Evolutionary conservation across 2,888 invertebrate species (phyloP), one percentile per base, ranked within the genome.

Genomic region (Drosophila atroscutellata): DNA sequence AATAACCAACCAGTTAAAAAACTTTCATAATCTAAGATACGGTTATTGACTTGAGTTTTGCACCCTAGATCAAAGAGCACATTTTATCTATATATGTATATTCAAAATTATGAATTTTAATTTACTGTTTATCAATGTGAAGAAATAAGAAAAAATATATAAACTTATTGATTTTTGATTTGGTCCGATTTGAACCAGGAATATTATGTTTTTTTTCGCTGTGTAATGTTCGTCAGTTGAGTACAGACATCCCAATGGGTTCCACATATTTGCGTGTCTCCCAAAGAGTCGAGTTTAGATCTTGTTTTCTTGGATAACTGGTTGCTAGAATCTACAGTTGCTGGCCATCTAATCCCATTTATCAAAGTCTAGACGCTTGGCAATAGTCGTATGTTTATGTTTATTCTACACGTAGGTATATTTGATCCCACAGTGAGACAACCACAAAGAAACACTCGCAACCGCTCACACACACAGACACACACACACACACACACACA

Each of bases 281-380:
- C 47, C n/a, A 20, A 28, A 50, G 37, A 49, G 49, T 24, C 49
- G 39, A 28, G 49, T 30, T 45, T 24, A 45, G 54, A 18, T 28
- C 47, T 36, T 36, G 54, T 26, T 54, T 50, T 67, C 45, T n/a
- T 26, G 62, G 36, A 34, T 37, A 69, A 75, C 80, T 80, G 77
- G 72, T 72, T 68, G 49, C 49, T 39, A 58, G 55, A 54, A 47
- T 66, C 71, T 61, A 77, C 70, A 65, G 59, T 66, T 77, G 58
- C 20, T 11, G 51, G 70, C 54, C 69, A 65, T 58, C 58, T 72
- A 67, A 77, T 68, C 72, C 77, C 83, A 89, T 85, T 80, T 82
- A 85, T 89, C 90, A 85, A 77, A 72, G 80, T 80, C 83, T 81
- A 83, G 81, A 80, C 76, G 58, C 51, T 61, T 55, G 28, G n/a